phyloP scores from a whole-genome alignment of 23 tunicate genomes.

The Halocynthia aurantium region DNA sequence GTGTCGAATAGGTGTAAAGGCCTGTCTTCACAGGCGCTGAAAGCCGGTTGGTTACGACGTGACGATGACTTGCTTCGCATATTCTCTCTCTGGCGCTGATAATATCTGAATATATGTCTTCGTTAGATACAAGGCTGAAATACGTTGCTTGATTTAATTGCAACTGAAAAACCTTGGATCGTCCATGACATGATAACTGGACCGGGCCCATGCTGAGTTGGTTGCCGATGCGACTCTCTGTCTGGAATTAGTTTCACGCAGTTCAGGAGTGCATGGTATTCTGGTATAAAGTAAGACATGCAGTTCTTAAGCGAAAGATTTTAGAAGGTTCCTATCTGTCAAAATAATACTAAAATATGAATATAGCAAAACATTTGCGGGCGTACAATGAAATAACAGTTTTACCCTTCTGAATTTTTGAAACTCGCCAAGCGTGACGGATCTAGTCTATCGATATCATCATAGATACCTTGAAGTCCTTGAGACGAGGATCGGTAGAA shows the following conservation, averaged over 20 bases:
- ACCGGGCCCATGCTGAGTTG: background rate
- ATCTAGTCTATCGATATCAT: constrained; percentile 63
- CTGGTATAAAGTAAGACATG: no score
- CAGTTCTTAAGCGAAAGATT: no score
- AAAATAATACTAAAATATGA: no score
- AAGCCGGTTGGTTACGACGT: background rate
- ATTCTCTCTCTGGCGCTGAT: background rate
- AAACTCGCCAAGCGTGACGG: constrained; percentile 43
- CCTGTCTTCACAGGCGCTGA: constrained; percentile 38
- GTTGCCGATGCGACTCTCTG: constrained; percentile 10
- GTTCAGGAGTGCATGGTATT: no score
- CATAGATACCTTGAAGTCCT: constrained; percentile 60
- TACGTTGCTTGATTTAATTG: no score
- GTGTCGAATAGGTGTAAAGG: constrained; percentile 75
- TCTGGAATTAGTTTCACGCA: no score
- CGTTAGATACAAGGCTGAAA: no score
- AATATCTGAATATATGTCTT: background rate
- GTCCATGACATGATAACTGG: constrained; percentile 14
- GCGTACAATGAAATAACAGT: no score
- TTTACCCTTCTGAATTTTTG: no score
- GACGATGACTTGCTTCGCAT: background rate
- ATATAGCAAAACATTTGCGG: no score
- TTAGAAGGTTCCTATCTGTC: no score
- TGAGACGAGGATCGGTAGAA: constrained; percentile 27
- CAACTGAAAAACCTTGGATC: background rate